These are phyloP conservation scores for Dicyrtomina minuta DNA, from an alignment of 2,888 invertebrate genomes.

Conservation along the genomic window DNA sequence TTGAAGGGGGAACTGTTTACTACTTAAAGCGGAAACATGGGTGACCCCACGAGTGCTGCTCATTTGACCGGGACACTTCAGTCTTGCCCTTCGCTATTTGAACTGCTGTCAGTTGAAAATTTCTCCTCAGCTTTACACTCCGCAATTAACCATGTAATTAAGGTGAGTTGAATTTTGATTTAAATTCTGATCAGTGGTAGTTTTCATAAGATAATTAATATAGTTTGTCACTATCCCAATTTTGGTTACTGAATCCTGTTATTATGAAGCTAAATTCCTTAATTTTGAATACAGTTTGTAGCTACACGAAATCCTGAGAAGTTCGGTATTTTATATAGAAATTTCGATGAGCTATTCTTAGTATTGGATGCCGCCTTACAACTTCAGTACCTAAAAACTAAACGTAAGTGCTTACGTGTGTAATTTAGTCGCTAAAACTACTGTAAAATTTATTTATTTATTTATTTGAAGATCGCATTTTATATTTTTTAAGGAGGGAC, in stretches of 20 bases:
- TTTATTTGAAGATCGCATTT: not conserved
- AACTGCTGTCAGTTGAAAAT: conserved; percentile 46
- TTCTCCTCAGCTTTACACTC: conserved; percentile 45
- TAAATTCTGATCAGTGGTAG: not conserved
- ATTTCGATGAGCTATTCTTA: conserved; percentile 47
- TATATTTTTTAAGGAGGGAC: conserved; percentile 43
- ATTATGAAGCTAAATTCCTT: not conserved
- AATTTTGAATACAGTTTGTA: conserved; percentile 36
- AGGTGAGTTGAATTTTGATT: conserved; percentile 31
- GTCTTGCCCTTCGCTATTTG: conserved; percentile 42
- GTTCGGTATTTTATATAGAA: conserved; percentile 35
- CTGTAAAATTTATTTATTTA: not conserved
- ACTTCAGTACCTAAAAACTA: conserved; percentile 46
- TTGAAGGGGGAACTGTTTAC: no score
- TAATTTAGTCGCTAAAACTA: not conserved
- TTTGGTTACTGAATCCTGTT: not conserved
- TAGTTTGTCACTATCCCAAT: not conserved
- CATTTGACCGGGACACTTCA: conserved; percentile 43
- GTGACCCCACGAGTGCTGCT: conserved; percentile 29
- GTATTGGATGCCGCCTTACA: conserved; percentile 44
- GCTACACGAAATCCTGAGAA: conserved; percentile 39
- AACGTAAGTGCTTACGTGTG: conserved; percentile 37
- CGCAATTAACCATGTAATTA: conserved; percentile 44
- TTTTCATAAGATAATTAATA: no score
- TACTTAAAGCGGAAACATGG: not conserved